phyloP scores from a whole-genome alignment of 2,888 invertebrate species.

The Pheosia gnoma region DNA sequence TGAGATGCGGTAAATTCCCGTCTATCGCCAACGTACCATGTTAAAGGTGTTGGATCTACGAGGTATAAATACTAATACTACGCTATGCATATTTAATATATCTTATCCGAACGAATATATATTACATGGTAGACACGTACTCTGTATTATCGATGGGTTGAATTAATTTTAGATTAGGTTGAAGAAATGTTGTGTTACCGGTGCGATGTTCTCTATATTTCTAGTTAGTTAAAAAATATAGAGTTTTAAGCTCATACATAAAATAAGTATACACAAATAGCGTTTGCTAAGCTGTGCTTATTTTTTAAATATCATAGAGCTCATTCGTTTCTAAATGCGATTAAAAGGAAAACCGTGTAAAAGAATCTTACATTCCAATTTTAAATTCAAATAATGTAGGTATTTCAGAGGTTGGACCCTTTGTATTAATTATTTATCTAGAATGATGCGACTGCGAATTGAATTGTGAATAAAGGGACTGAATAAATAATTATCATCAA shows the following conservation, averaged over 20 bases:
- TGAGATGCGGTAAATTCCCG: conserved; percentile 39
- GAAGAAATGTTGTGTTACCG: not conserved
- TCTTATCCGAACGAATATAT: conserved; percentile 18
- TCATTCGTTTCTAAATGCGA: no score
- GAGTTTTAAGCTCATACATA: no score
- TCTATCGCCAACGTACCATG: conserved; percentile 35
- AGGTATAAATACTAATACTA: conserved; percentile 27
- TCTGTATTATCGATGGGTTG: conserved; percentile 14
- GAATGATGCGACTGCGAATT: not conserved
- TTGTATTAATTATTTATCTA: not conserved
- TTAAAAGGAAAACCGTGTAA: not conserved
- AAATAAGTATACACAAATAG: no score
- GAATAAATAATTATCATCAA: not conserved
- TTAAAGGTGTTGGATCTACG: conserved; percentile 32
- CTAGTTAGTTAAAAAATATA: not conserved
- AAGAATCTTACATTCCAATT: conserved; percentile 1
- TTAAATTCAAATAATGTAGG: not conserved
- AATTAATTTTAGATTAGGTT: conserved; percentile 12
- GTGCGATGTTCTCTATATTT: not conserved
- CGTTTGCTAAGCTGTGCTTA: no score
- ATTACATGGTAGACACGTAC: conserved; percentile 18
- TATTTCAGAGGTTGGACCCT: not conserved
- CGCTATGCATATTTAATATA: conserved; percentile 25
- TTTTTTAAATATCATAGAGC: no score
- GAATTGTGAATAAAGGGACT: not conserved